phyloP scores from a whole-genome alignment of 2,797 vertebrate genomes.

The Sphaeramia orbicularis region DNA sequence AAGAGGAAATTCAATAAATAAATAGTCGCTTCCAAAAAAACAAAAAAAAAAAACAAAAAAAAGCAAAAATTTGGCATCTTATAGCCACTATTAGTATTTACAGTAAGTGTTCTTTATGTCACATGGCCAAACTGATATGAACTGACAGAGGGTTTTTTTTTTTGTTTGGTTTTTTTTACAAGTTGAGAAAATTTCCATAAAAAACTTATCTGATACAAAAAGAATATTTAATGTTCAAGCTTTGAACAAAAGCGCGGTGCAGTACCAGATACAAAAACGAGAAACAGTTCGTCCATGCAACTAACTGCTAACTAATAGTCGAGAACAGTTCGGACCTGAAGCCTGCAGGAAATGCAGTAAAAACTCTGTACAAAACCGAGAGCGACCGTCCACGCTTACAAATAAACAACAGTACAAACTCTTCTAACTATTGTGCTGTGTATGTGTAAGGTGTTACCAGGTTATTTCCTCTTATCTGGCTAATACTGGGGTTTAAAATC shows the following conservation, averaged over 20 bases:
- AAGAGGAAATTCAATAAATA: conserved; percentile 66
- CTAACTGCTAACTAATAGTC: neutral
- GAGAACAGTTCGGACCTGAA: conserved; percentile 33
- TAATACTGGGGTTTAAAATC: neutral
- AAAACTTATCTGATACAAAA: neutral
- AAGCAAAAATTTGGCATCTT: conserved; percentile 56
- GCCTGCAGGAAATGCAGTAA: conserved; percentile 20
- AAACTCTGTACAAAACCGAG: conserved; percentile 27
- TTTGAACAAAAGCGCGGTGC: conserved; percentile 23
- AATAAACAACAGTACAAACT: conserved; percentile 17
- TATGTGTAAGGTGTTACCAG: neutral
- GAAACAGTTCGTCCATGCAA: conserved; percentile 12
- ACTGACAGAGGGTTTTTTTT: conserved; percentile 10
- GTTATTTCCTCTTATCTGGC: neutral
- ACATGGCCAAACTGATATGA: conserved; percentile 15
- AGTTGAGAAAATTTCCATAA: neutral
- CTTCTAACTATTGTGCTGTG: conserved; percentile 11
- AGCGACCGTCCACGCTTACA: conserved; percentile 5
- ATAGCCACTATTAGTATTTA: conserved; percentile 60
- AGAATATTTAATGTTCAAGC: conserved; percentile 8
- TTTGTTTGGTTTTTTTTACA: conserved; percentile 1
- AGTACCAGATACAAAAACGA: conserved; percentile 24
- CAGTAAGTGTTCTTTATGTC: conserved; percentile 29
- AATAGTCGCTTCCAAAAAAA: conserved; percentile 44
- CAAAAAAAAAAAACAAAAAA: conserved; percentile 28